Base-by-base conservation (phyloP, 2,888 invertebrate genomes). In the Automeris io region DNA sequence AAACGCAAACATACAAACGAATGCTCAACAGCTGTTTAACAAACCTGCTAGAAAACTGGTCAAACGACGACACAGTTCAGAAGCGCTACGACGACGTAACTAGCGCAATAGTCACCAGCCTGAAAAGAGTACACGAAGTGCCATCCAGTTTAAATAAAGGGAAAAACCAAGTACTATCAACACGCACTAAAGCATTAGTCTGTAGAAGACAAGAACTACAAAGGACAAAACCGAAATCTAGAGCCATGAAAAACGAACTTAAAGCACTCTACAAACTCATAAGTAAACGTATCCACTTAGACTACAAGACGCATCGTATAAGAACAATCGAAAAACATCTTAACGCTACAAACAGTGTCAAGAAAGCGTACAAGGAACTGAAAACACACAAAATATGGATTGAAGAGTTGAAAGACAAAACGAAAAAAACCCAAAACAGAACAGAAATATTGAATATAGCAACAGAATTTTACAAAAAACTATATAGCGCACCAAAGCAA, bases 401-500 rank as follows among this genome's bases (percentile, higher is more conserved):
- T 6, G 41, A 47, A 16, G 38, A 36, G 0, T 31, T 46, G 11
- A 44, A 46, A 39, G 13, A 34, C 2, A 1, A 9, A 5, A 43
- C 33, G 16, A 45, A 36, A 36, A 25, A 19, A 1, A 0, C 21
- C 5, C 26, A 42, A 16, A 42, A 37, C 2, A 12, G 45, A 19
- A 37, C 8, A 13, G 47, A 49, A 5, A 42, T 54, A 2, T 43
- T 50, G 2, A 35, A 18, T 1, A 33, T 34, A 13, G 51, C 57
- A 24, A 43, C 54, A 18, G 13, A 43, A 1, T 51, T 50, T n/a
- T 49, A 51, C 26, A 41, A 39, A 31, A 32, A 45, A 3, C 32
- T 47, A 5, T 46, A 48, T 25, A 37, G 18, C 18, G n/a, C 29
- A 7, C 35, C 32, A 39, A 25, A 35, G 3, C 18, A 44, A 9